Evolutionary conservation across 2,797 vertebrate species (phyloP).

Genomic region (Menidia menidia): DNA sequence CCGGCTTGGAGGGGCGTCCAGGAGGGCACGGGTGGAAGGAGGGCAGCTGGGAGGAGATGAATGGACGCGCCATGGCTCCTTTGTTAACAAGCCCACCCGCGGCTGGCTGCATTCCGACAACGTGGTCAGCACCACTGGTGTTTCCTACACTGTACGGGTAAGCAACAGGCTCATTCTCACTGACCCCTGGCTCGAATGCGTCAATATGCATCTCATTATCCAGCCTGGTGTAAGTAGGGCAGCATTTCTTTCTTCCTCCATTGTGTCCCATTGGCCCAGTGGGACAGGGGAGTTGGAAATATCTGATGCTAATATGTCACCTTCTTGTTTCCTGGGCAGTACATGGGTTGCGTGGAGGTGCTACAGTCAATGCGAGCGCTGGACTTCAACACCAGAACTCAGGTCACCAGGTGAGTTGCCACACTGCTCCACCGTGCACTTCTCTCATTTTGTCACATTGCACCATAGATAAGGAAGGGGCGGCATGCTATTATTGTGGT

Average conservation of each 20-base stretch:
- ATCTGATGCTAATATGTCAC: slow-evolving; percentile 52
- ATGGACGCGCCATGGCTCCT: slow-evolving; percentile 98
- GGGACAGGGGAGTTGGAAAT: slow-evolving; percentile 50
- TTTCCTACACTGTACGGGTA: slow-evolving; percentile 95
- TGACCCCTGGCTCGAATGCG: slow-evolving; percentile 6
- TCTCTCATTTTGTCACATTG: background rate
- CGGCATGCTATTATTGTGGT: no score
- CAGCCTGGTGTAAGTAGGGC: slow-evolving; percentile 7
- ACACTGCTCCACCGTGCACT: background rate
- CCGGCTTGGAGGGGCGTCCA: slow-evolving; percentile 93
- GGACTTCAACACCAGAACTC: slow-evolving; percentile 97
- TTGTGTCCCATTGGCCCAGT: slow-evolving; percentile 19
- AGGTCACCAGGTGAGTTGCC: slow-evolving; percentile 93
- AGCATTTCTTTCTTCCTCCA: slow-evolving; percentile 13
- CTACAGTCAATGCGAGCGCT: slow-evolving; percentile 97
- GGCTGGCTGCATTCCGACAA: slow-evolving; percentile 97
- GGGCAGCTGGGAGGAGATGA: slow-evolving; percentile 97
- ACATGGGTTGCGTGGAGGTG: slow-evolving; percentile 99
- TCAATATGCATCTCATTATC: slow-evolving; percentile 2
- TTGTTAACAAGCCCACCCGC: slow-evolving; percentile 96
- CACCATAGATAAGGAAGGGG: background rate
- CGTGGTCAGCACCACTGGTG: slow-evolving; percentile 94
- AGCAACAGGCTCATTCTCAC: slow-evolving; percentile 37
- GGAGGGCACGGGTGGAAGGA: slow-evolving; percentile 96
- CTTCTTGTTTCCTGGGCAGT: slow-evolving; percentile 83